Conservation (phyloP, 2,113 vertebrate species). For the Pseudolaguvia tuberculata region DNA sequence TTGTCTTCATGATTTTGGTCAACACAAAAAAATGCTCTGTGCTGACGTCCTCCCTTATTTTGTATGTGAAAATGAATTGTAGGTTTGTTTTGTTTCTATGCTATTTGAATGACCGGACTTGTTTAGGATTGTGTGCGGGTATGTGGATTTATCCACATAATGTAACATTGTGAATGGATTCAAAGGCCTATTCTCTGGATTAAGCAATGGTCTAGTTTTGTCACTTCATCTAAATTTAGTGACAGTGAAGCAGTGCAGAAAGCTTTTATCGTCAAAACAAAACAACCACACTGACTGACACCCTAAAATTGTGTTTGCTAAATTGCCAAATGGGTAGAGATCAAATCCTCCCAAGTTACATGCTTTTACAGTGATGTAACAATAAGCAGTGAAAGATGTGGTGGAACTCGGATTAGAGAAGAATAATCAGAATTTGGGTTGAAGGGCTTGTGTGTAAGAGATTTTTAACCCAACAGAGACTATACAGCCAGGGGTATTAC, state of each 20-base stretch:
- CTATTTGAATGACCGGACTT: background rate
- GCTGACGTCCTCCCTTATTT: too few species aligned
- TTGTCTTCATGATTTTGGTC: background rate
- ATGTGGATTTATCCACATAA: conserved; percentile 37
- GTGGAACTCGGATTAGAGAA: background rate
- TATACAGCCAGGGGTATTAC: background rate
- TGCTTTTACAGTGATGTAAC: conserved; percentile 34
- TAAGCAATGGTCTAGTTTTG: conserved; percentile 50
- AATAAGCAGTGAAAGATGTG: conserved; percentile 1
- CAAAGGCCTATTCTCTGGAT: conserved; percentile 58
- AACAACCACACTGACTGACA: conserved; percentile 21
- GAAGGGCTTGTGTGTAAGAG: background rate
- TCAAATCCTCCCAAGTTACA: conserved; percentile 37
- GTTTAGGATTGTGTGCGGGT: conserved; percentile 13
- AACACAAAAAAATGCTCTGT: background rate
- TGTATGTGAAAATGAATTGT: conserved; percentile 48
- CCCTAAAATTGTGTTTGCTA: conserved; percentile 9
- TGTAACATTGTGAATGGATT: conserved; percentile 58
- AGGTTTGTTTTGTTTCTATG: conserved; percentile 22
- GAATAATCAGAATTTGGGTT: conserved; percentile 14
- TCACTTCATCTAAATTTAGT: conserved; percentile 51
- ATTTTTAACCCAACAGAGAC: conserved; percentile 9
- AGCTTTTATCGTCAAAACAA: conserved; percentile 60
- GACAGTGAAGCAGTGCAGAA: conserved; percentile 41
- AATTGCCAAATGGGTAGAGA: conserved; percentile 38